Evolutionary conservation across 2,797 vertebrate species (phyloP).

Genomic region (Ataeniobius toweri): DNA sequence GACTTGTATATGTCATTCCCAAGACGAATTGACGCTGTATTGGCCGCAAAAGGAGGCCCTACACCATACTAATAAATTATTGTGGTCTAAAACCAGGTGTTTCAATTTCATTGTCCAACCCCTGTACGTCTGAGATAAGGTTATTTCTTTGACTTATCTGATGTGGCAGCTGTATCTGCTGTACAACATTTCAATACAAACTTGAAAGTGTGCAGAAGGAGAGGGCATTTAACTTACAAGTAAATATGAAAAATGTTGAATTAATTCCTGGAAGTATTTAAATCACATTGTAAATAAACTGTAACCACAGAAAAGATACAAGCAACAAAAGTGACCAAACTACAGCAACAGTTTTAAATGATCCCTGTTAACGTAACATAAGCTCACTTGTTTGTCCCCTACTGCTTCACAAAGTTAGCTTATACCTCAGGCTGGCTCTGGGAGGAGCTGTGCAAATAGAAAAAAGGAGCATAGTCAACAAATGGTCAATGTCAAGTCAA

Average conservation of each 20-base stretch:
- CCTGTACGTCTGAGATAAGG: neutral
- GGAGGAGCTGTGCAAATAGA: constrained; percentile 11
- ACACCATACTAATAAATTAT: too few relatives aligned
- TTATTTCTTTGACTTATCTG: neutral
- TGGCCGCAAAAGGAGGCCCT: too few relatives aligned
- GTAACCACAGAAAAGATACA: neutral
- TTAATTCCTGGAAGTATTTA: neutral
- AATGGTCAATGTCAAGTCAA: constrained; percentile 45
- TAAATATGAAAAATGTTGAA: neutral
- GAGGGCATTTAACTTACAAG: neutral
- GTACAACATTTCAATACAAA: neutral
- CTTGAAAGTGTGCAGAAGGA: neutral
- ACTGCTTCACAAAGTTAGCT: neutral
- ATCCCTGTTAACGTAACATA: too few relatives aligned
- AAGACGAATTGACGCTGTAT: too few relatives aligned
- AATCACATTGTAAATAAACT: neutral
- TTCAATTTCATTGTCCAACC: too few relatives aligned
- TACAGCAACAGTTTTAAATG: neutral
- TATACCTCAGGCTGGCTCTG: neutral
- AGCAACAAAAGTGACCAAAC: neutral
- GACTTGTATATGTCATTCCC: too few relatives aligned
- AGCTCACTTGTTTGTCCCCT: neutral
- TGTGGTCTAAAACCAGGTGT: too few relatives aligned
- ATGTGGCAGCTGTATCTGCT: neutral
- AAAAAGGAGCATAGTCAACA: neutral